Evolutionary conservation across 1,140 invertebrate genomes (phyloP).

Genomic region (Scaptomyza graminum): DNA sequence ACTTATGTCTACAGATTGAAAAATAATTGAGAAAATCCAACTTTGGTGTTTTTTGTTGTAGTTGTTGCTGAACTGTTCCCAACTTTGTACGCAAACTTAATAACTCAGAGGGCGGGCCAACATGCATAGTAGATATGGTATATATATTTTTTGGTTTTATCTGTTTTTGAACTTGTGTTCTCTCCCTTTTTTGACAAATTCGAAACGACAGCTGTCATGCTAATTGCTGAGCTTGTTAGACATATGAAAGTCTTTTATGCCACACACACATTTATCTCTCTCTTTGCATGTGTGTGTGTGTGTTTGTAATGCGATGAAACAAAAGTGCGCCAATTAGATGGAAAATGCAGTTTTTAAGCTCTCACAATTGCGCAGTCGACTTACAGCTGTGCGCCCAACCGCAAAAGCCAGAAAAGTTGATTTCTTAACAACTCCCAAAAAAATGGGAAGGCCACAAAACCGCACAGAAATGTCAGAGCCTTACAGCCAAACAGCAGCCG

Average conservation of each 20-base stretch:
- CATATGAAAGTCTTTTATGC: constrained; percentile 62
- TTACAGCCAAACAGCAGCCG: constrained; percentile 41
- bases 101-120: constrained; percentile 12
- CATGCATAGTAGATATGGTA: no score
- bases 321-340: constrained; percentile 80
- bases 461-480: constrained; percentile 48
- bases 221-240: constrained; percentile 77
- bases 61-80: neutral
- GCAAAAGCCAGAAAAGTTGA: constrained; percentile 77
- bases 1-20: neutral
- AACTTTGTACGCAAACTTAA: constrained; percentile 7
- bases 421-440: constrained; percentile 69
- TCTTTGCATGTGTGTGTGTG: neutral
- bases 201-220: constrained; percentile 41
- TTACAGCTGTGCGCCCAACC: constrained; percentile 52
- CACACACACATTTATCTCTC: constrained; percentile 20
- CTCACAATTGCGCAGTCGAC: constrained; percentile 26
- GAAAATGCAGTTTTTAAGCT: constrained; percentile 73
- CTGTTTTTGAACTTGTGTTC: constrained; percentile 2
- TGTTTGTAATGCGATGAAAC: constrained; percentile 65
- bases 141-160: constrained; percentile 7
- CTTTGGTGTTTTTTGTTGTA: neutral
- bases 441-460: constrained; percentile 49
- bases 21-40: neutral
- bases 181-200: constrained; percentile 41